Conservation (phyloP, 2,113 vertebrate species). For the Dissostichus mawsoni region DNA sequence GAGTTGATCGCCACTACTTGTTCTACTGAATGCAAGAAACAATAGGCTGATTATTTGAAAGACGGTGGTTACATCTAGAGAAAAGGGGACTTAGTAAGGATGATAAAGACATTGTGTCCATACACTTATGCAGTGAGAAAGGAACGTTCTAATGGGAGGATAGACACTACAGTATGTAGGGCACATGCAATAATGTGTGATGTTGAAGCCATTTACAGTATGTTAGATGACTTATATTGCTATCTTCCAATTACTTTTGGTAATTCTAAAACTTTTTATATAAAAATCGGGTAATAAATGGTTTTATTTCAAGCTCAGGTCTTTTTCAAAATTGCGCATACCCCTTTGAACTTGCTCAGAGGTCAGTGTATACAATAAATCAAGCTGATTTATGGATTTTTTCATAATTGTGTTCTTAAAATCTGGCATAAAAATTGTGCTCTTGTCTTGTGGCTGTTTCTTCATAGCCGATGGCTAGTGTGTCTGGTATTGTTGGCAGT, state of each 20-base stretch:
- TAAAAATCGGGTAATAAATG: slow-evolving; percentile 47
- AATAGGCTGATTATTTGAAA: background rate
- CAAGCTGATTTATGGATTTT: slow-evolving; percentile 61
- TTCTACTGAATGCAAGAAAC: slow-evolving; percentile 28
- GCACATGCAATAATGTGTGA: slow-evolving; percentile 16
- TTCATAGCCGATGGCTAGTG: slow-evolving; percentile 25
- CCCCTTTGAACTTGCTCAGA: background rate
- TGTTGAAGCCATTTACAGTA: slow-evolving; percentile 6
- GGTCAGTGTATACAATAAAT: slow-evolving; percentile 36
- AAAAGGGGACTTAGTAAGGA: background rate
- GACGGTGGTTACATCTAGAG: slow-evolving; percentile 2
- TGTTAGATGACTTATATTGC: slow-evolving; percentile 52
- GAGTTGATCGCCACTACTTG: background rate
- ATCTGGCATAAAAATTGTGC: slow-evolving; percentile 61
- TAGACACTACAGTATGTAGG: background rate
- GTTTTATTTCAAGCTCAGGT: background rate
- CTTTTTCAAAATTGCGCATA: slow-evolving; percentile 26
- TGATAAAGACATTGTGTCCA: background rate
- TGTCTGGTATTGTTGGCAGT: slow-evolving; percentile 53
- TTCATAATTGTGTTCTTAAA: slow-evolving; percentile 11
- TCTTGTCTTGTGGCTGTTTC: slow-evolving; percentile 42
- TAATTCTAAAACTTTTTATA: slow-evolving; percentile 24
- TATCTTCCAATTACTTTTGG: slow-evolving; percentile 38
- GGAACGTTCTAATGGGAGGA: slow-evolving; percentile 1
- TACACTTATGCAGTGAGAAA: slow-evolving; percentile 13